A percentile compares a stretch with the other conserved stretches of the same genome.
Evolutionary conservation across 2,797 vertebrate genomes (phyloP).

Genomic region (Galago senegalensis): DNA sequence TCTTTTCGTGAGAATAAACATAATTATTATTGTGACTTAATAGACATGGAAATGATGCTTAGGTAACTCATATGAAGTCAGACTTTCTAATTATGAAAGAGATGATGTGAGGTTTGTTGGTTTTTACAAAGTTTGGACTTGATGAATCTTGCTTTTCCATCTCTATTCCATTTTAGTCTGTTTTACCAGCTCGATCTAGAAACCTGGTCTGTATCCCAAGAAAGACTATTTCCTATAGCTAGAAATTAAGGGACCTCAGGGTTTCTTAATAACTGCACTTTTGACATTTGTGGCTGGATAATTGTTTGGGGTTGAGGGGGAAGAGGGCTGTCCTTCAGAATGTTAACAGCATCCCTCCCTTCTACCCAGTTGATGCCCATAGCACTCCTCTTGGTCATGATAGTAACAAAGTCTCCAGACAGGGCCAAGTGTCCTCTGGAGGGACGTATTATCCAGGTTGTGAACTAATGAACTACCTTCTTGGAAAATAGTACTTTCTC

Average conservation of each 20-base stretch:
- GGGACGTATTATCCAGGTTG: neutral
- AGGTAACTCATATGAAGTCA: neutral
- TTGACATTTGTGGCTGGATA: neutral
- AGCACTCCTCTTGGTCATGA: neutral
- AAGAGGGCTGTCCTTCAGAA: neutral
- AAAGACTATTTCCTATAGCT: neutral
- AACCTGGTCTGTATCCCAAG: neutral
- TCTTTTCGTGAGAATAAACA: neutral
- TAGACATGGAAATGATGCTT: neutral
- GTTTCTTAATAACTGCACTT: neutral
- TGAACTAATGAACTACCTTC: neutral
- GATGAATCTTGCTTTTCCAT: neutral
- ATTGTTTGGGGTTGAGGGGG: neutral
- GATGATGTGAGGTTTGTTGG: neutral
- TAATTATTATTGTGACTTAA: neutral
- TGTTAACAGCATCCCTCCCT: neutral
- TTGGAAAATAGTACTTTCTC: neutral
- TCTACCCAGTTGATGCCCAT: neutral
- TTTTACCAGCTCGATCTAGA: neutral
- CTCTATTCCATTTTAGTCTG: neutral
- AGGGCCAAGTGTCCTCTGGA: neutral
- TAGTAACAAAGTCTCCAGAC: neutral
- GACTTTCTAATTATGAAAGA: neutral
- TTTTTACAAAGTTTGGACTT: neutral
- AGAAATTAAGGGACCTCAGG: neutral